Base-by-base conservation (phyloP, 2,888 invertebrate species). In the Protophormia terraenovae region DNA sequence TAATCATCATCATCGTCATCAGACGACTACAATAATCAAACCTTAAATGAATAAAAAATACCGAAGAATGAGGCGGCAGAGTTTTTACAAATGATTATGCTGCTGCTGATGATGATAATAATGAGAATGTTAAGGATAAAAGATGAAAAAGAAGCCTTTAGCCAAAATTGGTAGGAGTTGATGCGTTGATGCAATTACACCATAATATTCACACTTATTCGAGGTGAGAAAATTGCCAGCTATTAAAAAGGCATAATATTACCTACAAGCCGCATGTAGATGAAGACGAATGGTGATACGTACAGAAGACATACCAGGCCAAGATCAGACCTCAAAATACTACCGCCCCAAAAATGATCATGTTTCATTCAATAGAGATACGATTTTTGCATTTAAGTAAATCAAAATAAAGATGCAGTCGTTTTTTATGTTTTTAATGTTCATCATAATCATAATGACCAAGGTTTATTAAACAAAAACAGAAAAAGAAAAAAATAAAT, bases 161-260 rank as follows among this genome's bases (percentile, higher is more conserved):
- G 89, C 89, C 88, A 88, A 91, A 91, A 90, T 91, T 91, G 91
- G 91, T 91, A 91, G 91, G 91, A 91, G 92, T 91, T 92, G 92
- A 90, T 92, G 90, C 92, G 92, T 92, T 92, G 92, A 92, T 91
- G 92, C 92, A 92, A 92, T 92, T 92, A 92, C 92, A 92, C 92
- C 91, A 92, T 92, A 92, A 92, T 92, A 92, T 92, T 92, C 92
- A 92, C 92, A 92, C 92, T 92, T 92, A 91, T 83, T 91, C 90
- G 92, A 92, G 92, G 93, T 92, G 92, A 92, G 92, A 92, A 92
- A 92, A 92, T 92, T 92, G 92, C 92, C 88, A 91, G 92, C 93
- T 92, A 92, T 92, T 92, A 92, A 92, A 92, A 92, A 91, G 91
- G 91, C 92, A 92, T 92, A 92, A 92, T 91, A 91, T 91, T 89